phyloP scores from a whole-genome alignment of 2,888 invertebrate species.

The Galerucella pusilla region DNA sequence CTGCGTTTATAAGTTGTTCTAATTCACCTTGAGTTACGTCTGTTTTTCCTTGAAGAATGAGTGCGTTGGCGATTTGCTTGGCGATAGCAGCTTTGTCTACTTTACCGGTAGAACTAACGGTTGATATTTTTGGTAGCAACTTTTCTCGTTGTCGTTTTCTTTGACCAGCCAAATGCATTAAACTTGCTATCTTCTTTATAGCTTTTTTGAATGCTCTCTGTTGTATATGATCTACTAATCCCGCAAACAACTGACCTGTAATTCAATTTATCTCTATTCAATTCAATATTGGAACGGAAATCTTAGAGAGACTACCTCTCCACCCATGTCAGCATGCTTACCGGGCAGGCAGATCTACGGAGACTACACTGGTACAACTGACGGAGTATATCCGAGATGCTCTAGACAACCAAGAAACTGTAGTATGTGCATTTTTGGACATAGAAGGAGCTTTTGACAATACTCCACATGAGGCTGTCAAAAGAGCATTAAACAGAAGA shows the following conservation, averaged over 20 bases:
- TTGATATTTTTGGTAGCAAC: conserved; percentile 56
- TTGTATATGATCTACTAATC: conserved; percentile 69
- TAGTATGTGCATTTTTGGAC: too few relatives aligned
- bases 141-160: conserved; percentile 63
- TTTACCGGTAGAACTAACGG: conserved; percentile 75
- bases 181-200: conserved; percentile 79
- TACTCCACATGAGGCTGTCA: too few relatives aligned
- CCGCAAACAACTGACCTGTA: conserved; percentile 54
- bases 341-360: too few relatives aligned
- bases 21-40: conserved; percentile 84
- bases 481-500: too few relatives aligned
- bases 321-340: too few relatives aligned
- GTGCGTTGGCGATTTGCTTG: conserved; percentile 82
- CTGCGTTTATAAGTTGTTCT: conserved; percentile 82
- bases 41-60: conserved; percentile 83
- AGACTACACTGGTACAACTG: too few relatives aligned
- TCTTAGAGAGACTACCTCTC: too few relatives aligned
- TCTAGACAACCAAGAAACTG: too few relatives aligned
- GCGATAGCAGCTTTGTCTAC: conserved; percentile 85
- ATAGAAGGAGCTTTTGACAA: too few relatives aligned
- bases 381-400: too few relatives aligned
- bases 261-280: too few relatives aligned
- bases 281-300: too few relatives aligned
- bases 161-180: conserved; percentile 75
- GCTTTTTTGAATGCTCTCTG: conserved; percentile 79